Conservation (phyloP, 1,140 invertebrate genomes). For the Melitaea cinxia region DNA sequence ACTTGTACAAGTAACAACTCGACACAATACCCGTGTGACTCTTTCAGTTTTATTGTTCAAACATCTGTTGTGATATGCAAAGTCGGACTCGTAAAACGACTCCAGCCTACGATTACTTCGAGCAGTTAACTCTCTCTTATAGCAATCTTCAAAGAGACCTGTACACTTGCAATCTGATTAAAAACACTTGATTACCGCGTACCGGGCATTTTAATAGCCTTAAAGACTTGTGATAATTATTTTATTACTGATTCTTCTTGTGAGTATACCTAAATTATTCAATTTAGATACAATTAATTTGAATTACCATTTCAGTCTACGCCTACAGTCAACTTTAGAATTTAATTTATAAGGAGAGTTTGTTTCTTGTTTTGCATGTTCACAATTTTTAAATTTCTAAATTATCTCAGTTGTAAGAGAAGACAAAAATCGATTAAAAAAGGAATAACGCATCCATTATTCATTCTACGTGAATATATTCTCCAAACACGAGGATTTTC, state of each 20-base stretch:
- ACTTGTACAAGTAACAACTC: constrained; percentile 33
- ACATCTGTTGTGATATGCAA: constrained; percentile 72
- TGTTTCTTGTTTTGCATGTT: constrained; percentile 15
- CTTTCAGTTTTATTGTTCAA: constrained; percentile 65
- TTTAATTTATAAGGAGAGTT: constrained; percentile 11
- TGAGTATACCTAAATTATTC: constrained; percentile 13
- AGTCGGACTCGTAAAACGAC: constrained; percentile 63
- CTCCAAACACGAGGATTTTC: not conserved
- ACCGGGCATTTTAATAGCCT: constrained; percentile 24
- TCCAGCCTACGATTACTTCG: constrained; percentile 60
- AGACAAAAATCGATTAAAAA: not conserved
- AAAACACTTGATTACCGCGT: constrained; percentile 54
- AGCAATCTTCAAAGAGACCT: constrained; percentile 64
- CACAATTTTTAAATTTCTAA: constrained; percentile 2
- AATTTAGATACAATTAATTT: constrained; percentile 13
- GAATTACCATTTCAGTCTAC: constrained; percentile 13
- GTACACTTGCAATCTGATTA: constrained; percentile 62
- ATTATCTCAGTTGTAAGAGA: constrained; percentile 1
- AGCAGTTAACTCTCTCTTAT: constrained; percentile 67
- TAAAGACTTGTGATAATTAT: constrained; percentile 26
- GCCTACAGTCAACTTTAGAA: constrained; percentile 4
- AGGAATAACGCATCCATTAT: not conserved
- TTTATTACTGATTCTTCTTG: constrained; percentile 17
- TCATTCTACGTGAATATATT: not conserved
- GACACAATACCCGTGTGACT: constrained; percentile 49